A percentile compares a stretch with the other conserved stretches of the same genome.
phyloP scores from a whole-genome alignment of 2,888 invertebrate genomes.

The Sceliomorpha sp. region DNA sequence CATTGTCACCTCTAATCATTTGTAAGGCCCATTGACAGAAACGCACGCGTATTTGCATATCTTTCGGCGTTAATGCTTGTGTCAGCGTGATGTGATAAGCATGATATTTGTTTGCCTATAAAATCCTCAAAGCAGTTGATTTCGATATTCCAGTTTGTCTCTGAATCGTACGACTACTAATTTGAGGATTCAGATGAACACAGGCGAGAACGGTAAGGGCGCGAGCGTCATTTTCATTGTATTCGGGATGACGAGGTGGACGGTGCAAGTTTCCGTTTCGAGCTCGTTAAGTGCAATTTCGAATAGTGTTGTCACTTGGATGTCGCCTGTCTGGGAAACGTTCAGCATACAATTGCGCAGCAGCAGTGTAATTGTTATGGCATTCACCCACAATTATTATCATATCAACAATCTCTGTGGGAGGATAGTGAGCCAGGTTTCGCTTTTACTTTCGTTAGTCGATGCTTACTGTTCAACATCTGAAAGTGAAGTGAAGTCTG shows the following conservation, averaged over 20 bases:
- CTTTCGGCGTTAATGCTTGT: conserved; percentile 24
- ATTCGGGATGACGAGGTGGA: conserved; percentile 16
- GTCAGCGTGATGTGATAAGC: conserved; percentile 31
- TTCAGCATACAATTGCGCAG: conserved; percentile 13
- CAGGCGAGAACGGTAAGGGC: conserved; percentile 23
- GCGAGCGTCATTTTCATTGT: conserved; percentile 30
- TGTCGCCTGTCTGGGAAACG: conserved; percentile 17
- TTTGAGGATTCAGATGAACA: conserved; percentile 36
- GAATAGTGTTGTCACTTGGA: conserved; percentile 11
- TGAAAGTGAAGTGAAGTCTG: conserved; percentile 19
- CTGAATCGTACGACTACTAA: conserved; percentile 34
- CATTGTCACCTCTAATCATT: conserved; percentile 28
- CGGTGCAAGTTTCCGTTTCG: conserved; percentile 8
- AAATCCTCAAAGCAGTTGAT: conserved; percentile 31
- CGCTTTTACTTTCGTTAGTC: conserved; percentile 12
- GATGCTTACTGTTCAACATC: conserved; percentile 15
- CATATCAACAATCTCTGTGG: too few species aligned
- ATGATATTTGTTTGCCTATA: conserved; percentile 22
- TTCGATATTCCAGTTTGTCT: conserved; percentile 33
- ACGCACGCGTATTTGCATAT: conserved; percentile 18
- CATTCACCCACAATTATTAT: too few species aligned
- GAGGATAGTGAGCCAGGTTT: too few species aligned
- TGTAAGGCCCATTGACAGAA: conserved; percentile 31
- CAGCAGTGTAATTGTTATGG: neutral
- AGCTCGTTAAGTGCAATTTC: conserved; percentile 14